These are phyloP conservation scores for Tachina fera DNA, from an alignment of 2,888 invertebrate genomes.

Conservation along the genomic window DNA sequence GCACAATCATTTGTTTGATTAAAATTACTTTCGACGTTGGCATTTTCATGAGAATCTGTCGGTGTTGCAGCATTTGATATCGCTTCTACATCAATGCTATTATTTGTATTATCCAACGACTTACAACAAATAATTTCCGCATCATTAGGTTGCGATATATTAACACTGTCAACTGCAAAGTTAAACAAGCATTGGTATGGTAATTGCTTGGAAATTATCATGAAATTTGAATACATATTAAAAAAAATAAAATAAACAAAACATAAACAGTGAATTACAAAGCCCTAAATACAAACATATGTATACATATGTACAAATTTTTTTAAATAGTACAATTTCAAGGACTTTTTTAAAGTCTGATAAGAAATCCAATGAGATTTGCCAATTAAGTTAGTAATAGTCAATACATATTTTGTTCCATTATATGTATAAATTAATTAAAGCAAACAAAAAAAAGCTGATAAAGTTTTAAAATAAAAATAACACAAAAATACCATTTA, in stretches of 20 bases:
- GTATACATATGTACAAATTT: background rate
- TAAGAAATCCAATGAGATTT: background rate
- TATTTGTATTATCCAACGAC: slow-evolving; percentile 44
- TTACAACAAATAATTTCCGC: slow-evolving; percentile 45
- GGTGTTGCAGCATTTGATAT: slow-evolving; percentile 30
- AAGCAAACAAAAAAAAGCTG: background rate
- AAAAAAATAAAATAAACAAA: background rate
- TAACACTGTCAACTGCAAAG: slow-evolving; percentile 51
- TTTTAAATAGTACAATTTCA: background rate
- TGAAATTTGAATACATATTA: slow-evolving; percentile 3
- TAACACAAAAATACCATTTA: slow-evolving; percentile 55
- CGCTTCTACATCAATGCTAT: slow-evolving; percentile 41
- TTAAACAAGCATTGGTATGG: slow-evolving; percentile 52
- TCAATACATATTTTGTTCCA: background rate
- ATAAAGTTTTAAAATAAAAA: background rate
- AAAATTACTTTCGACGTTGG: slow-evolving; percentile 31
- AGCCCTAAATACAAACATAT: background rate
- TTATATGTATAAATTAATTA: background rate
- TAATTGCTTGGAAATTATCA: slow-evolving; percentile 49
- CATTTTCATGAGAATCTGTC: slow-evolving; percentile 12
- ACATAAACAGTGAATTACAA: background rate
- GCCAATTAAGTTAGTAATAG: background rate
- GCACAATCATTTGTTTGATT: slow-evolving; percentile 21
- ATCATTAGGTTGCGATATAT: slow-evolving; percentile 52
- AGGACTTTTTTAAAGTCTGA: background rate